Percentiles rank a stretch among this genome's conserved stretches.
phyloP scores from a whole-genome alignment of 2,113 vertebrate species.

The Macroglossus sobrinus region DNA sequence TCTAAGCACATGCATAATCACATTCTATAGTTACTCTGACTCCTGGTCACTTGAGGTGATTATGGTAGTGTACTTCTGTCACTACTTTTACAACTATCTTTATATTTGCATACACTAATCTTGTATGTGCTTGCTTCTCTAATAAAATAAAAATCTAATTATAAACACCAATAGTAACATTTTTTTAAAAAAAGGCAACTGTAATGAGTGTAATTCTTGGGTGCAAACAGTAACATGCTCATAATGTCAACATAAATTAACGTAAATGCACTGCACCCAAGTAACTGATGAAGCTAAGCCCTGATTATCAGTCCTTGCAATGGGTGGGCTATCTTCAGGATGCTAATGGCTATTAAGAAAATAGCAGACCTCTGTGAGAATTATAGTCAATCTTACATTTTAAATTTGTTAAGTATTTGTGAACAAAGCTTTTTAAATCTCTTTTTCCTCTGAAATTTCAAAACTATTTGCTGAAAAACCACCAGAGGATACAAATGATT shows the following conservation, averaged over 20 bases:
- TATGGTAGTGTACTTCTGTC: not conserved
- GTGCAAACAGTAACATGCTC: not conserved
- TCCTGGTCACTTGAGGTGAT: not conserved
- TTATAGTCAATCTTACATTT: not conserved
- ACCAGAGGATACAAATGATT: not conserved
- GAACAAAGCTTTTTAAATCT: not conserved
- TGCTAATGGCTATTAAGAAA: not conserved
- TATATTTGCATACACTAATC: not conserved
- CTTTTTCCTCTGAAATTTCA: not conserved
- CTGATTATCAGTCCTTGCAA: not conserved
- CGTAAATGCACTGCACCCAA: not conserved
- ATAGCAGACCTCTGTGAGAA: not conserved
- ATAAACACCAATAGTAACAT: not conserved
- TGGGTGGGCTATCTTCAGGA: not conserved
- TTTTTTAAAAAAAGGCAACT: not conserved
- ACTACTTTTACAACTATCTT: constrained; percentile 1
- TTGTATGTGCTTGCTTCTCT: not conserved
- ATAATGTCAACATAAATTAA: not conserved
- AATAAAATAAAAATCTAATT: constrained; percentile 4
- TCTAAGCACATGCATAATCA: not conserved
- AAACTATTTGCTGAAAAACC: not conserved
- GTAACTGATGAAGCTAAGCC: not conserved
- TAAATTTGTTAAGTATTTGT: not conserved
- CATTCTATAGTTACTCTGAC: not conserved
- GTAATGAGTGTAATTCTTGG: too few species aligned